Base-by-base conservation (phyloP, 2,888 invertebrate species). In the Holacanthella duospinosa region DNA sequence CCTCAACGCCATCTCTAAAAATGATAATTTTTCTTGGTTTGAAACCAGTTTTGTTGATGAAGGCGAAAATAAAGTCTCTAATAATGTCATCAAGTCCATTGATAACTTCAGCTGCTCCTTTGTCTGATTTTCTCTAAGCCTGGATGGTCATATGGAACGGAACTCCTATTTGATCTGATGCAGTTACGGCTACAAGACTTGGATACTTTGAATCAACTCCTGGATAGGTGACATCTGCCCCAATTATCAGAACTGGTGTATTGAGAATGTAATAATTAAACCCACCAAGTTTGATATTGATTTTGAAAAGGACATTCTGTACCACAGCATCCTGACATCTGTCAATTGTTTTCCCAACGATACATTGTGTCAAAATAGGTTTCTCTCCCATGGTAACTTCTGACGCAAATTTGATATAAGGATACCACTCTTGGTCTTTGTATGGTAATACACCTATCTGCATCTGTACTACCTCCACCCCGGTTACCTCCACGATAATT, bases 181-280 rank as follows among this genome's bases (percentile, higher is more conserved):
- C 68, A 4, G 71, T 69, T 0, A 71, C 65, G 1, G 67, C 68
- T 16, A 69, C 71, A 25, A 64, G 61, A 48, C 65, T 66, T 24
- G 67, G 64, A 2, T 26, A 44, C 59, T 59, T 81, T 77, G 86
- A 84, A 64, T 88, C 88, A 0, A 90, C 89, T 1, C 89, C 84
- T 0, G 94, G 93, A 80, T 94, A 94, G 0, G 93, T 93, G 4
- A 94, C 93, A 78, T 94, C 94, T 6, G 93, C 93, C 0, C 94
- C 94, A 44, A 92, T 81, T 21, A 86, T 82, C 82, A 87, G 84
- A 19, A 82, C 81, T 48, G n/a, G n/a, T 36, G 36, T 6, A 36
- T 6, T 16, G 36, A 12, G 36, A 36, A 16, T 36, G 36, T 36
- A 36, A 16, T 36, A 36, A 36, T 36, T 36, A 36, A 36, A 12